Base-by-base conservation (phyloP, 2,888 invertebrate genomes). In the Drosophila crucigera region DNA sequence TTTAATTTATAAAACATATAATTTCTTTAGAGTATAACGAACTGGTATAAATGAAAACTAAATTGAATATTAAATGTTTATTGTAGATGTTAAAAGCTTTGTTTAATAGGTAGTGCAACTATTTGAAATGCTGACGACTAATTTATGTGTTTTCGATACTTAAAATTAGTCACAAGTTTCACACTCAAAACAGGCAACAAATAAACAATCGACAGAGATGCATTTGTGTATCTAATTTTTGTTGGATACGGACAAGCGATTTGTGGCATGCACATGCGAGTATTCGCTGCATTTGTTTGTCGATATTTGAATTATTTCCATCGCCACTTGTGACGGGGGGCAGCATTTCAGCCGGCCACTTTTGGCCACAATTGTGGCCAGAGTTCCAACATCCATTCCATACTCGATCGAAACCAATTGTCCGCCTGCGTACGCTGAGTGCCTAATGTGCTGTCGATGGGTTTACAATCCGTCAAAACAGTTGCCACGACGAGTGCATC, bases 401-500 rank as follows among this genome's bases (percentile, higher is more conserved):
- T 22, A 22, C 41, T 55, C 16, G 61, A 69, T 72, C 72, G 64
- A 78, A 81, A 73, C 77, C 86, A 81, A 84, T 84, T 85, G 83
- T 81, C 76, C 81, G 81, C 66, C 62, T 28, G 64, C 58, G 47
- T 72, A 49, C 52, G 83, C 73, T 69, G 83, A 83, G 80, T 83
- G 86, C 73, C 83, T 83, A 83, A 87, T 87, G 76, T 78, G 84
- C 86, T 89, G 90, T 76, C 84, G 86, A 89, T 85, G 77, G 89
- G 75, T 86, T 86, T 89, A 89, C 90, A 89, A 73, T 90, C 89
- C 86, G 86, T 89, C 90, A 90, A 86, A 90, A 90, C 86, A 78
- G 76, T 82, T 78, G 59, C 77, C 82, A 70, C 73, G 59, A 73
- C 58, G 55, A 73, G 81, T 80, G 80, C 80, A 80, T 80, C 80